phyloP scores from a whole-genome alignment of 1,140 invertebrate genomes.

The Pararge aegeria region DNA sequence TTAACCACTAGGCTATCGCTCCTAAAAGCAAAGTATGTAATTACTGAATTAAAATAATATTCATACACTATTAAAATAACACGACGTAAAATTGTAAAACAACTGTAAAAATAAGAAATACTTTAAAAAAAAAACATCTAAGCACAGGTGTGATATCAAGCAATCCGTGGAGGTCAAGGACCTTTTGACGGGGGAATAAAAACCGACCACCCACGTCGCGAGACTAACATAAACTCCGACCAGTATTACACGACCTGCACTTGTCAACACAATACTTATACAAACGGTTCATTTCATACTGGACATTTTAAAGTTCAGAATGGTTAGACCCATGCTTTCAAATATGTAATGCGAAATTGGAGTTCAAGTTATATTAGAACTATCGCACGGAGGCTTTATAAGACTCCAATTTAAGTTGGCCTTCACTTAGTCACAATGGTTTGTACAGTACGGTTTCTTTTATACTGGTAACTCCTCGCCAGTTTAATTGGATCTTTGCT shows the following conservation, averaged over 20 bases:
- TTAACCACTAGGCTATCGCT: too few relatives aligned
- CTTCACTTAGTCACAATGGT: not conserved
- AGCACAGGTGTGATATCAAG: conserved; percentile 47
- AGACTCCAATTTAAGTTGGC: not conserved
- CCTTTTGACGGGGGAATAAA: conserved; percentile 65
- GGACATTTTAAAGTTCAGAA: conserved; percentile 1
- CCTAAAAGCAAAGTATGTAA: too few relatives aligned
- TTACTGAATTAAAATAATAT: too few relatives aligned
- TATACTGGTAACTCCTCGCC: not conserved
- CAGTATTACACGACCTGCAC: conserved; percentile 7
- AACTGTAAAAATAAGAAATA: conserved; percentile 55
- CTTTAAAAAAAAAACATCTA: conserved; percentile 8
- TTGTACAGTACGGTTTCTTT: not conserved
- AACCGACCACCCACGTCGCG: conserved; percentile 60
- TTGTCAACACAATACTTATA: not conserved
- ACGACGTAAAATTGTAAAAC: conserved; percentile 5
- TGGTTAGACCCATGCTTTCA: conserved; percentile 12
- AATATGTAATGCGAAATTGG: not conserved
- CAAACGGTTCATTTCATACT: conserved; percentile 18
- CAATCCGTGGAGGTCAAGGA: conserved; percentile 49
- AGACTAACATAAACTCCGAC: conserved; percentile 24
- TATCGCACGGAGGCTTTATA: conserved; percentile 40
- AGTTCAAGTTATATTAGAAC: conserved; percentile 36
- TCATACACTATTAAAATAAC: too few relatives aligned
- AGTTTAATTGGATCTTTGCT: not conserved